These are phyloP conservation scores for Liopterus haemorrhoidalis DNA, from an alignment of 2,888 invertebrate species.

Conservation along the genomic window DNA sequence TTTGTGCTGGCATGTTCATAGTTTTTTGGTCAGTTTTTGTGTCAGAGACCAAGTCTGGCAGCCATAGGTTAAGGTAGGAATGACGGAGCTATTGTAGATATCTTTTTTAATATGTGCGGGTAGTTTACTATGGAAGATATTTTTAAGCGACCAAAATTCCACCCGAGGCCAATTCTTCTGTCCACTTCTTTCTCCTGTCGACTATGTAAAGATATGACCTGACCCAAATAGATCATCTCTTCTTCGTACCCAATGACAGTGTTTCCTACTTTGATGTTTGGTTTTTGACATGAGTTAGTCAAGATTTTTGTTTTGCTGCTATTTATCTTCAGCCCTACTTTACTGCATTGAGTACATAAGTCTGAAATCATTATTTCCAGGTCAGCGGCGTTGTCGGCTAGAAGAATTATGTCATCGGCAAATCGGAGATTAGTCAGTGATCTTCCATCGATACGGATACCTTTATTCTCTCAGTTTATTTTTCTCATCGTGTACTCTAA, in stretches of 20 bases:
- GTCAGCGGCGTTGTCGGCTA: constrained; percentile 4
- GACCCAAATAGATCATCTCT: constrained; percentile 1
- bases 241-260: neutral
- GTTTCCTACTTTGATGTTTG: neutral
- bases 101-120: too few relatives aligned
- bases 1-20: too few relatives aligned
- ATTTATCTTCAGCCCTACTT: constrained; percentile 1
- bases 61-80: too few relatives aligned
- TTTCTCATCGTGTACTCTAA: neutral
- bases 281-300: neutral
- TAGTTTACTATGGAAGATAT: too few relatives aligned
- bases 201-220: too few relatives aligned
- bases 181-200: too few relatives aligned
- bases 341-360: neutral
- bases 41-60: too few relatives aligned
- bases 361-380: neutral
- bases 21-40: too few relatives aligned
- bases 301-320: neutral
- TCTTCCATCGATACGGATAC: neutral
- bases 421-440: constrained; percentile 23
- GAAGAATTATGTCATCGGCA: constrained; percentile 29
- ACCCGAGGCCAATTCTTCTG: too few relatives aligned
- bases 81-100: too few relatives aligned
- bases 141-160: too few relatives aligned
- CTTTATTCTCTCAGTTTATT: neutral